Conservation (phyloP, 2,888 invertebrate genomes). For the Heliconius ismenius region DNA sequence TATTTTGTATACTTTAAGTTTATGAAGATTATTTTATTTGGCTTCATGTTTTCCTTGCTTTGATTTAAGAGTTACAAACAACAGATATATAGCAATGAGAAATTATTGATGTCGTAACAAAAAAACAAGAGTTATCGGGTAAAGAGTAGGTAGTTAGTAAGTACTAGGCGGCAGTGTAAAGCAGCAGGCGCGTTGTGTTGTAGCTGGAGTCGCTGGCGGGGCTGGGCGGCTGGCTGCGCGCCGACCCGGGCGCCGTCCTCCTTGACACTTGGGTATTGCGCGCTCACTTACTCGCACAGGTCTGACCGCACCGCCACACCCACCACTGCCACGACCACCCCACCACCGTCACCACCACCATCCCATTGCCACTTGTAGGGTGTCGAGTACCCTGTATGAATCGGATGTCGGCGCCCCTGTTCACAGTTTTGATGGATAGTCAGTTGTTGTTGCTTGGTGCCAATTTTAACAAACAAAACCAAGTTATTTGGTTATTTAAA, state of each 20-base stretch:
- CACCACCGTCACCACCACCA: neutral
- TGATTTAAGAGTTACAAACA: neutral
- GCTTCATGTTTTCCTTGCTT: neutral
- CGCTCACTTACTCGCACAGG: conserved; percentile 82
- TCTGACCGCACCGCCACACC: conserved; percentile 66
- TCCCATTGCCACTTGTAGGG: neutral
- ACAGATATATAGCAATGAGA: neutral
- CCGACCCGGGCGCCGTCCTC: conserved; percentile 75
- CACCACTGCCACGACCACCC: conserved; percentile 32
- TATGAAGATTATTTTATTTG: neutral
- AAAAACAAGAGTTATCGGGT: neutral
- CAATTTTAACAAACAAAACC: neutral
- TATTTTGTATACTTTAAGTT: neutral
- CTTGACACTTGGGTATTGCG: conserved; percentile 83
- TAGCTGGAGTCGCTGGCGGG: conserved; percentile 82
- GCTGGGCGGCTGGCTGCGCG: conserved; percentile 78
- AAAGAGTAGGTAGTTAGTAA: neutral
- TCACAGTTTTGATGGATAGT: neutral
- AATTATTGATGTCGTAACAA: neutral
- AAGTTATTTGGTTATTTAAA: too few species aligned
- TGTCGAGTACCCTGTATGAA: neutral
- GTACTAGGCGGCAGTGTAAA: neutral
- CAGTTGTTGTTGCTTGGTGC: neutral
- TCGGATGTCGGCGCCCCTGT: neutral
- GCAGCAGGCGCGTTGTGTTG: conserved; percentile 56